A percentile compares a stretch with the other conserved stretches of the same genome.
Conservation (phyloP, 2,797 vertebrate genomes). For the Sebastes trivittatus region DNA sequence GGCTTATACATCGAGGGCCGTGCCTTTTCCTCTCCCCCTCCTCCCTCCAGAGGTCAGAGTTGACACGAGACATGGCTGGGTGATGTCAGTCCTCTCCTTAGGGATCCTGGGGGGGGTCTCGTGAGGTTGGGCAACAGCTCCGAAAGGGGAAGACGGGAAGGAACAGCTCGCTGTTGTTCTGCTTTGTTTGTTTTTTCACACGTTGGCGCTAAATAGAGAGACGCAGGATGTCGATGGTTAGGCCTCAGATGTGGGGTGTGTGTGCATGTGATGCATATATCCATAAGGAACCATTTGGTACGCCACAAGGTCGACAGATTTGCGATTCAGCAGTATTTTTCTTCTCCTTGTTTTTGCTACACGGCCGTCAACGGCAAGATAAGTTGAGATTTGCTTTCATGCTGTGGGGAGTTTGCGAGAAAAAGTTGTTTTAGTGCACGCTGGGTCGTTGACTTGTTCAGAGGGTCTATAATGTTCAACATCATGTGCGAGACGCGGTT, state of each 20-base stretch:
- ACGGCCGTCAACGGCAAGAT: not conserved
- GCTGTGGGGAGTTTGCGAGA: not conserved
- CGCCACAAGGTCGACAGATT: not conserved
- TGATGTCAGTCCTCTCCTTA: conserved; percentile 57
- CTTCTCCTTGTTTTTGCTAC: not conserved
- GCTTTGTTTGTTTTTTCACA: conserved; percentile 58
- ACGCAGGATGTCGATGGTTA: conserved; percentile 55
- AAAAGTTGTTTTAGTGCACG: not conserved
- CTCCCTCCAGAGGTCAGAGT: conserved; percentile 62
- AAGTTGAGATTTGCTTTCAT: not conserved
- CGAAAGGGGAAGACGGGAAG: conserved; percentile 29
- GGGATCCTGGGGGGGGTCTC: conserved; percentile 29
- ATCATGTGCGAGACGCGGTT: conserved; percentile 31
- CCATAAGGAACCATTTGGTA: not conserved
- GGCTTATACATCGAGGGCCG: conserved; percentile 25
- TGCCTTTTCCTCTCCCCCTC: conserved; percentile 40
- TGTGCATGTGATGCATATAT: not conserved
- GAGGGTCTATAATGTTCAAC: conserved; percentile 23
- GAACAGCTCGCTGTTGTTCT: conserved; percentile 50
- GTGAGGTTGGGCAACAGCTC: conserved; percentile 44
- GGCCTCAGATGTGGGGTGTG: not conserved
- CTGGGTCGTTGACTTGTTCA: conserved; percentile 27
- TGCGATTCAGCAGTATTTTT: not conserved
- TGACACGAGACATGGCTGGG: conserved; percentile 73
- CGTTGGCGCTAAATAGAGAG: conserved; percentile 40